Evolutionary conservation across 2,888 invertebrate genomes (phyloP), one percentile per base, ranked within the genome.

Genomic region (Melipona beecheii): DNA sequence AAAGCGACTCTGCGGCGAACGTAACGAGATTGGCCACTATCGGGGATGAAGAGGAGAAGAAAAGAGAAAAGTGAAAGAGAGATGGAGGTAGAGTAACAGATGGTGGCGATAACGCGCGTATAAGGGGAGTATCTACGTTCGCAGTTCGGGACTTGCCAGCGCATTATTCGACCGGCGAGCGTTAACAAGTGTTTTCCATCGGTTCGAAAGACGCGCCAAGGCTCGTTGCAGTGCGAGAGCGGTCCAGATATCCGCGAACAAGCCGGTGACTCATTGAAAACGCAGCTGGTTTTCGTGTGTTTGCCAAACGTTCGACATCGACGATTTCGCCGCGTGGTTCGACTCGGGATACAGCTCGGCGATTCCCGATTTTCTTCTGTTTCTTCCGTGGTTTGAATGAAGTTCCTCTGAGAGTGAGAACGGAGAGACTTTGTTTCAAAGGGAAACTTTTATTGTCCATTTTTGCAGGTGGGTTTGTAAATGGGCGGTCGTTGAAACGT

Each of bases 131-230:
- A 93, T 92, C 92, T 93, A 92, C 93, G 92, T 93, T 93, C 90
- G 27, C 27, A 92, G 92, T 91, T 91, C 89, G 92, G 92, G 93
- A 43, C 43, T 91, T 92, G 93, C 89, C 92, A 92, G 90, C 92
- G 92, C 92, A 93, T 93, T 93, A 93, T 93, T 92, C 92, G 89
- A 89, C 87, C 87, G 88, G 82, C 87, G 87, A 91, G 91, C 91
- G 92, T 91, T 92, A 93, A 93, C 93, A 93, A 93, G 93, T 93
- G 93, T 93, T 93, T 93, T 93, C 93, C 93, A 93, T 93, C 92
- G 91, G 90, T 90, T 85, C 87, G 88, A 90, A 88, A 85, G 83
- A 43, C 43, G 86, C 86, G 79, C 86, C 79, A 76, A 81, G 83
- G 73, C 78, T 84, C 86, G 81, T 86, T 76, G 80, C 83, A 75